Evolutionary conservation across 1,140 invertebrate genomes (phyloP).

Genomic region (Antheraea pernyi): DNA sequence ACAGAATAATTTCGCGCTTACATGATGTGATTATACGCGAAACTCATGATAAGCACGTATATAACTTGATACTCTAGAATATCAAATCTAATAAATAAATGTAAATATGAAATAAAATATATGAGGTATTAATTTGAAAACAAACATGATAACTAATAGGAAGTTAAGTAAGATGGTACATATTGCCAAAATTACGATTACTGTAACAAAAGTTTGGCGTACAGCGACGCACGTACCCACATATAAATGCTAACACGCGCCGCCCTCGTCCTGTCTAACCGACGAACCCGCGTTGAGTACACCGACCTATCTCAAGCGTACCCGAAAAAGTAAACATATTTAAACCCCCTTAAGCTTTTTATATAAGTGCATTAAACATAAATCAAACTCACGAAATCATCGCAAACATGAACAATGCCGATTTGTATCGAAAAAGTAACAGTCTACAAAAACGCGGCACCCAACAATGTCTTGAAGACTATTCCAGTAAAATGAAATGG

Average conservation of each 20-base stretch:
- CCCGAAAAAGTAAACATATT: constrained; percentile 13
- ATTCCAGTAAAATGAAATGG: constrained; percentile 81
- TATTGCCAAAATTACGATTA: constrained; percentile 7
- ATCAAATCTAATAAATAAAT: too few species aligned
- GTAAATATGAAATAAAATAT: not conserved
- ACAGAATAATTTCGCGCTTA: too few species aligned
- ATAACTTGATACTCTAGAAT: too few species aligned
- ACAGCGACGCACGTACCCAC: constrained; percentile 12
- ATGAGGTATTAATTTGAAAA: not conserved
- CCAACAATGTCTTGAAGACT: constrained; percentile 83
- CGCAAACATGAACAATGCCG: constrained; percentile 81
- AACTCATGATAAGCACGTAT: too few species aligned
- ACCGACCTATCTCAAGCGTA: constrained; percentile 17
- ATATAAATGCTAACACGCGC: constrained; percentile 21
- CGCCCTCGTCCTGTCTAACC: constrained; percentile 15
- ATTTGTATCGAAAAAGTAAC: constrained; percentile 83
- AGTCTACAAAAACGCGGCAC: constrained; percentile 85
- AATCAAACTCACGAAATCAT: constrained; percentile 5
- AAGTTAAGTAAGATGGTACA: not conserved
- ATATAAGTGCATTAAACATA: not conserved
- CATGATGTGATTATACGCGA: too few species aligned
- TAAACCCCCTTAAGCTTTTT: not conserved
- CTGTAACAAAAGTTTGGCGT: constrained; percentile 7
- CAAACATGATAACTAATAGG: constrained; percentile 12
- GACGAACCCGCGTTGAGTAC: constrained; percentile 21